These are phyloP conservation scores for Bothrops jararaca DNA, from an alignment of 2,113 vertebrate genomes.

Conservation along the genomic window DNA sequence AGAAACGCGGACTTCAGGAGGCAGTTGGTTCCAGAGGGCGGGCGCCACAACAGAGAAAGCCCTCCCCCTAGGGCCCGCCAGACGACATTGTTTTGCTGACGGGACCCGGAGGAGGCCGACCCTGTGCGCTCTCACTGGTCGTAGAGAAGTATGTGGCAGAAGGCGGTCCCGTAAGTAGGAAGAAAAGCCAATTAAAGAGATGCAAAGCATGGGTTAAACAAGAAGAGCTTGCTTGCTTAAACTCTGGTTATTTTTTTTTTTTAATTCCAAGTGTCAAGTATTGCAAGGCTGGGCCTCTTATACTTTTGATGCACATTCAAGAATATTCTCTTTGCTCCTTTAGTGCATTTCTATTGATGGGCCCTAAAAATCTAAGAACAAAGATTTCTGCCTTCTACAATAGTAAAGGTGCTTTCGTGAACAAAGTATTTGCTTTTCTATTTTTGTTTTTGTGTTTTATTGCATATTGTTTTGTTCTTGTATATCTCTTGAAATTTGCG, in stretches of 20 bases:
- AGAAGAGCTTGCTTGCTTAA: slow-evolving; percentile 7
- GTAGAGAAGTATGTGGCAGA: too few species aligned
- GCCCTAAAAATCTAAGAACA: neutral
- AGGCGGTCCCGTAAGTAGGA: too few species aligned
- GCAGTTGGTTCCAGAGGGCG: too few species aligned
- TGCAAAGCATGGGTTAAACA: neutral
- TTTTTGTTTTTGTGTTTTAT: neutral
- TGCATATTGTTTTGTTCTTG: neutral
- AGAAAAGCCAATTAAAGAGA: slow-evolving; percentile 45
- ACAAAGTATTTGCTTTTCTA: neutral
- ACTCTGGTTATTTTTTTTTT: slow-evolving; percentile 10
- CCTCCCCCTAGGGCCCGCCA: too few species aligned
- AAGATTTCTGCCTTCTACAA: neutral
- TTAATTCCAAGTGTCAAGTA: slow-evolving; percentile 18
- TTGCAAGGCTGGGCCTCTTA: neutral
- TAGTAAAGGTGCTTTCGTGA: neutral
- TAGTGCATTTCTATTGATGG: neutral
- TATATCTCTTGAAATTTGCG: neutral
- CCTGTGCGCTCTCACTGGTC: too few species aligned
- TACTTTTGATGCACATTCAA: neutral
- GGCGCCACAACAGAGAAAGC: too few species aligned
- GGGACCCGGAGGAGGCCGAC: too few species aligned
- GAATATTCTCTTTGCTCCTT: neutral
- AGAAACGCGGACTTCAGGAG: too few species aligned
- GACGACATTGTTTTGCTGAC: too few species aligned